These are phyloP conservation scores for Agrilus mali DNA, from an alignment of 2,888 invertebrate genomes.

Conservation along the genomic window DNA sequence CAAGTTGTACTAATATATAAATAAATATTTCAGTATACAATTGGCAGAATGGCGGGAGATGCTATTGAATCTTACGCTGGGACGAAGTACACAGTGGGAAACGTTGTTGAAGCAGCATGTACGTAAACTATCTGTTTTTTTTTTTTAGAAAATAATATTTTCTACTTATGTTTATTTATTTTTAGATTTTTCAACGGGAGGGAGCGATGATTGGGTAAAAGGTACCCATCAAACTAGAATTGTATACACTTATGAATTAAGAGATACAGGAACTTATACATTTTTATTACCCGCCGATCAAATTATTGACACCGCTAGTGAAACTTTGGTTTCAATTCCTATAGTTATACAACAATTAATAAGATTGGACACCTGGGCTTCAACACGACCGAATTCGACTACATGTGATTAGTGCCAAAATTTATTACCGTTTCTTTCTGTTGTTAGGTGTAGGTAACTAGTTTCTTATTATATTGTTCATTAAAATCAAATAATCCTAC, in stretches of 20 bases:
- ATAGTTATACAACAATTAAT: conserved; percentile 38
- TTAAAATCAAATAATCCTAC: too few relatives aligned
- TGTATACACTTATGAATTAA: conserved; percentile 50
- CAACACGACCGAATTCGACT: too few relatives aligned
- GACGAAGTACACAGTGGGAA: conserved; percentile 32
- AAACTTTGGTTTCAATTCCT: conserved; percentile 45
- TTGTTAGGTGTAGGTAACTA: too few relatives aligned
- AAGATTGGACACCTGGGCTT: too few relatives aligned
- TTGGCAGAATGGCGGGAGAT: conserved; percentile 26
- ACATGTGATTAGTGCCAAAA: too few relatives aligned
- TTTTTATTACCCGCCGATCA: conserved; percentile 53
- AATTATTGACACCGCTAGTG: conserved; percentile 52
- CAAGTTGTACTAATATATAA: too few relatives aligned
- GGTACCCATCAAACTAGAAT: conserved; percentile 48
- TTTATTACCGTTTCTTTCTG: too few relatives aligned
- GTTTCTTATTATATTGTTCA: too few relatives aligned
- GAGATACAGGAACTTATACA: conserved; percentile 49
- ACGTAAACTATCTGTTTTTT: conserved; percentile 22
- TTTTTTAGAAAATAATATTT: too few relatives aligned
- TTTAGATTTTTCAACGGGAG: conserved; percentile 48
- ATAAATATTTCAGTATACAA: conserved; percentile 26
- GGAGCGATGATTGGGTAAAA: conserved; percentile 60
- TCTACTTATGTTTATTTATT: too few relatives aligned
- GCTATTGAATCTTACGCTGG: conserved; percentile 30
- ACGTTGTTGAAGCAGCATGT: conserved; percentile 38